These are phyloP conservation scores for Mormyrus proboscirostris DNA, from an alignment of 2,797 vertebrate genomes.

Conservation along the genomic window DNA sequence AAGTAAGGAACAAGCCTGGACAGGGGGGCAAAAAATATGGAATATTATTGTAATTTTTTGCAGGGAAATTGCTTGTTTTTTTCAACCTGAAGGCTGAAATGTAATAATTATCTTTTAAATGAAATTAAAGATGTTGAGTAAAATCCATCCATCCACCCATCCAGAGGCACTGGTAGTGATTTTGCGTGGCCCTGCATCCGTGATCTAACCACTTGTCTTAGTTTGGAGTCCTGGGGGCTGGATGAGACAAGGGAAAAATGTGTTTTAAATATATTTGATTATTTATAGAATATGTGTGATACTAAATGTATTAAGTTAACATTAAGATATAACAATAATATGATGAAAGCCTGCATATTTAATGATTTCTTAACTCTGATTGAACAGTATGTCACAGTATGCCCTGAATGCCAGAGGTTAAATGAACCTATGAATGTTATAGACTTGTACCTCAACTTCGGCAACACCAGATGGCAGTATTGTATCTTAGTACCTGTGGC, in stretches of 20 bases:
- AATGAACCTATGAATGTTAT: background rate
- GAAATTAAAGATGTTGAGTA: background rate
- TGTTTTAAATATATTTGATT: background rate
- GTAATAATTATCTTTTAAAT: background rate
- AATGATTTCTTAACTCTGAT: background rate
- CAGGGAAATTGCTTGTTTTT: background rate
- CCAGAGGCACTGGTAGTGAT: background rate
- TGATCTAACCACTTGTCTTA: background rate
- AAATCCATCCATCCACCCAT: background rate
- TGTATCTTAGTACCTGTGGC: conserved; percentile 1
- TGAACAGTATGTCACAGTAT: background rate
- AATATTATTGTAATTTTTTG: background rate
- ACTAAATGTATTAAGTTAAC: background rate
- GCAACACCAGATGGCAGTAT: conserved; percentile 22
- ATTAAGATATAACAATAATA: background rate
- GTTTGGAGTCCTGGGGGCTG: background rate
- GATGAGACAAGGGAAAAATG: background rate
- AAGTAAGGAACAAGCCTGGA: no score
- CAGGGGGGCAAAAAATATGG: background rate
- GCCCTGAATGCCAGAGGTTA: background rate
- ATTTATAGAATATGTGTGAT: background rate
- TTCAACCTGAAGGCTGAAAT: background rate
- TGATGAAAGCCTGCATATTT: background rate
- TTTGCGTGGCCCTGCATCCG: background rate
- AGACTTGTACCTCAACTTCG: background rate